Evolutionary conservation across 2,797 vertebrate genomes (phyloP), one percentile per base, ranked within the genome.

Genomic region (Sternotherus odoratus): DNA sequence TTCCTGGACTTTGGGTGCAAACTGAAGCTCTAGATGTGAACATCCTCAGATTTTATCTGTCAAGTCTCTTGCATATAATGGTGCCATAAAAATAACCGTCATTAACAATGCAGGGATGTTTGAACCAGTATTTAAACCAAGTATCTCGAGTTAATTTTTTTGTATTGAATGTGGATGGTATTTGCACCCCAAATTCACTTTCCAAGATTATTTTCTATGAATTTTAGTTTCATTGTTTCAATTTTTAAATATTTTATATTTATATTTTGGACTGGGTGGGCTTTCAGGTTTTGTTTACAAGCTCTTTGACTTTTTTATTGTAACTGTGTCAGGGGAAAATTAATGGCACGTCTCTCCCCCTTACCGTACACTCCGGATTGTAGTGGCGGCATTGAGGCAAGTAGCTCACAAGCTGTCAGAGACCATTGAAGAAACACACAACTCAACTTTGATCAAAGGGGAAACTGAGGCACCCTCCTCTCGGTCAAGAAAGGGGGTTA

Each of bases 181-280:
- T 57, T 90, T 88, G 48, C 1, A 5, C 88, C 60, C 23, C 10
- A 77, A 75, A 85, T 79, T 48, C 15, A 66, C 8, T 80, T 85
- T 50, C 8, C 5, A 88, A 33, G 63, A 75, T 19, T 30, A 1
- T 75, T 86, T 89, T 79, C 16, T 36, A 15, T 79, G 7, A 8
- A 88, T 85, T 90, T 90, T 63, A 77, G 75, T 86, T 92, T 87
- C 49, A 79, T 90, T 96, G 93, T 49, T 88, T 82, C 28, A 1
- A 1, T 91, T 51, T 5, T 51, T 82, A 63, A 89, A 39, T 82
- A 83, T 89, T 95, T 96, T 93, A 92, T 50, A 49, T 46, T 90
- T 85, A 88, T 54, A 5, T 56, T 86, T 84, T 90, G 43, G 53
- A 83, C 78, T 91, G 23, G 24, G 50, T 78, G 57, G n/a, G 43